Evolutionary conservation across 2,113 vertebrate species (phyloP).

Genomic region (Pseudorasbora parva): DNA sequence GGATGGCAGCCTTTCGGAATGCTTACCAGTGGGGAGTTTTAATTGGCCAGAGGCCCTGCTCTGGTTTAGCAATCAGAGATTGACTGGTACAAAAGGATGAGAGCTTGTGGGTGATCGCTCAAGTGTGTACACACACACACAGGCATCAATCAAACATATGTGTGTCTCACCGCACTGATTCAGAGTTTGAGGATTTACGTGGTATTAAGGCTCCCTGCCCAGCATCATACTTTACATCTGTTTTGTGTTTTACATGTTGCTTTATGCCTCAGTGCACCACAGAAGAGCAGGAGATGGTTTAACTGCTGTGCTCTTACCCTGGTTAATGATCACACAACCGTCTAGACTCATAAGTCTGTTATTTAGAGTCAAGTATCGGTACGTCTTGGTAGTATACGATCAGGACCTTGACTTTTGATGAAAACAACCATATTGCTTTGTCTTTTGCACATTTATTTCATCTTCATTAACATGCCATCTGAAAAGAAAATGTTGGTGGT

Average conservation of each 20-base stretch:
- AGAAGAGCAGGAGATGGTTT: slow-evolving; percentile 36
- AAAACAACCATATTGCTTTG: slow-evolving; percentile 23
- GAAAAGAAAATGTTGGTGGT: slow-evolving; percentile 60
- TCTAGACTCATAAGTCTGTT: slow-evolving; percentile 51
- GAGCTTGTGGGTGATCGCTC: slow-evolving; percentile 48
- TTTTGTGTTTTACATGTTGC: slow-evolving; percentile 13
- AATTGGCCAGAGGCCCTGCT: slow-evolving; percentile 74
- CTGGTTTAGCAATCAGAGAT: slow-evolving; percentile 74
- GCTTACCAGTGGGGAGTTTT: slow-evolving; percentile 78
- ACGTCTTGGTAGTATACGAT: not conserved
- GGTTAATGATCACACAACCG: slow-evolving; percentile 55
- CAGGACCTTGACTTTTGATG: slow-evolving; percentile 10
- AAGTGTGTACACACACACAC: slow-evolving; percentile 6
- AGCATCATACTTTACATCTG: slow-evolving; percentile 3
- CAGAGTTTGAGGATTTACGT: slow-evolving; percentile 24
- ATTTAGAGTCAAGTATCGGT: slow-evolving; percentile 34
- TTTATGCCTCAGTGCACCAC: slow-evolving; percentile 11
- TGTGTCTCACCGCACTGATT: slow-evolving; percentile 19
- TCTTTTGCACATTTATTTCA: slow-evolving; percentile 22
- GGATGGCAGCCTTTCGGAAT: slow-evolving; percentile 80
- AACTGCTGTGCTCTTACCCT: slow-evolving; percentile 39
- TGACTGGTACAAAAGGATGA: slow-evolving; percentile 58
- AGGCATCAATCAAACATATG: slow-evolving; percentile 27
- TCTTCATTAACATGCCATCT: slow-evolving; percentile 54
- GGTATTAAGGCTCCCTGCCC: slow-evolving; percentile 18